Evolutionary conservation across 2,888 invertebrate genomes (phyloP).

Genomic region (Hirudinaria manillensis): DNA sequence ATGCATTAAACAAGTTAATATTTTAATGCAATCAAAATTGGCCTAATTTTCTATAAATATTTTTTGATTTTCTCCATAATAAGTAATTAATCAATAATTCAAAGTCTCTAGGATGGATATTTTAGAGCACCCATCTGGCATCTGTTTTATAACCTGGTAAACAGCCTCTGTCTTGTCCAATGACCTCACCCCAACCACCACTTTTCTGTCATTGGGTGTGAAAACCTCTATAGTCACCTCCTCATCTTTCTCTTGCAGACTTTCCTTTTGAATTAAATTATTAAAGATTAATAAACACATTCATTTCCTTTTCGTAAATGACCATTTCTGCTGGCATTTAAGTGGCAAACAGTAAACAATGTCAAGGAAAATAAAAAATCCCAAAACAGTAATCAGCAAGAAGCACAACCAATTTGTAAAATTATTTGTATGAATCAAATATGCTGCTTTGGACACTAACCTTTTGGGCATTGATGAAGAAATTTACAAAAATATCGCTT

Average conservation of each 20-base stretch:
- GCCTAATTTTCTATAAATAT: no score
- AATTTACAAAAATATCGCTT: slow-evolving; percentile 75
- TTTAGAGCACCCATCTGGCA: no score
- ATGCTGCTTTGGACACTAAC: slow-evolving; percentile 38
- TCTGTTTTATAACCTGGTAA: slow-evolving; percentile 54
- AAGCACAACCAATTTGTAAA: neutral
- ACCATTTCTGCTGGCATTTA: neutral
- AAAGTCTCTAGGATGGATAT: no score
- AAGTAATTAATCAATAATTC: no score
- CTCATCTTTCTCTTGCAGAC: slow-evolving; percentile 56
- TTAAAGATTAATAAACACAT: neutral
- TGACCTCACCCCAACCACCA: slow-evolving; percentile 72
- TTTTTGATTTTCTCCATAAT: no score
- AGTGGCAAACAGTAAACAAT: neutral
- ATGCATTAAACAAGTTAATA: neutral
- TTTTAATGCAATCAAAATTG: no score
- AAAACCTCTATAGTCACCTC: slow-evolving; percentile 74
- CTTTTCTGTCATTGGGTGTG: slow-evolving; percentile 78
- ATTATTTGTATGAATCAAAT: neutral
- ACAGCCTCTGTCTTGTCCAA: slow-evolving; percentile 78
- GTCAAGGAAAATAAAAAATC: neutral
- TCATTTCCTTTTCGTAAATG: neutral
- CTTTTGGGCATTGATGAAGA: slow-evolving; percentile 82
- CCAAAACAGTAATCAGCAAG: neutral
- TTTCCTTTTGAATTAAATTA: slow-evolving; percentile 59